Evolutionary conservation across 1,140 invertebrate species (phyloP), one percentile per base, ranked within the genome.

Genomic region (Paralvinella palmiformis): DNA sequence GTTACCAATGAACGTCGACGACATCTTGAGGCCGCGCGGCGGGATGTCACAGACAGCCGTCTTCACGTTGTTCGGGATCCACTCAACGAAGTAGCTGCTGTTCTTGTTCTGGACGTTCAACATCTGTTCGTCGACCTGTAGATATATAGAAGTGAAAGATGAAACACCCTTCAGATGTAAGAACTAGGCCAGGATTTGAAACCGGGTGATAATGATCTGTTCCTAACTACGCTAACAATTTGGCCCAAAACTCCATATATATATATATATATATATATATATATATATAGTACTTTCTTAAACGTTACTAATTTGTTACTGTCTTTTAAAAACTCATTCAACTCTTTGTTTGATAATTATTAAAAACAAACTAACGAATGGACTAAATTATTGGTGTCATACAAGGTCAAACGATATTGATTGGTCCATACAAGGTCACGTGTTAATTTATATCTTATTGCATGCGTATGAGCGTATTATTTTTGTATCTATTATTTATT

Each of bases 21-120:
- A 85, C 86, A 88, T 88, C 71, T 87, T 87, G 57, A 88, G 72
- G 0, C 86, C 86, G 35, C 84, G 79, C 0, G 87, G 87, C 33
- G 88, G 83, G 72, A 84, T 84, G 70, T 85, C 84, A 70, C 84
- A 85, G 20, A 88, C 73, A 89, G 88, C 67, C n/a, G 67, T 70
- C 41, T 72, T 69, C 1, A 69, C 68, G 56, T 72, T 72, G 55
- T 72, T 78, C 13, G 91, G 89, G 75, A 72, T 72, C 70, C 70
- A 72, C 64, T 72, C 69, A 44, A 69, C 65, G 57, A 73, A 68
- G 63, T 71, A 77, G 60, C 65, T 70, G 66, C 84, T 86, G 72
- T 87, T 88, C 76, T 87, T 88, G 66, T 85, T 88, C 74, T 89
- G 87, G 41, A 92, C 88, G 73, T 91, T 92, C 22, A 91, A 79